Evolutionary conservation across 2,797 vertebrate genomes (phyloP), one percentile per base, ranked within the genome.

Genomic region (Muscicapa striata): DNA sequence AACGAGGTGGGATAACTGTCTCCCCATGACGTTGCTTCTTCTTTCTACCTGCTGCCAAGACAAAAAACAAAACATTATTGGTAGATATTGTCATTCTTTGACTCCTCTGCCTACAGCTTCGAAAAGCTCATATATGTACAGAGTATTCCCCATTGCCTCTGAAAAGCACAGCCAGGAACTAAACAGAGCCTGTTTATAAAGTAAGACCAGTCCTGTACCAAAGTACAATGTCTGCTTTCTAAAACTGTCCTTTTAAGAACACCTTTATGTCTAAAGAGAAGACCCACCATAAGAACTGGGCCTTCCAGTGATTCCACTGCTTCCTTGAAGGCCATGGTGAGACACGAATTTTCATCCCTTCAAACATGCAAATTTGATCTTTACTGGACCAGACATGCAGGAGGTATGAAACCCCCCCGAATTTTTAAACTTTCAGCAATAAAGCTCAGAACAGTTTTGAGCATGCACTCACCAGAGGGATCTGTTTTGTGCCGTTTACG

Each of bases 1-100:
- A 99, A 18, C 99, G 99, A 6, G 99, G 99, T 46, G 99, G 99
- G 94, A 99, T 98, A 83, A 99, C 99, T 0, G 98, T 97, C 97
- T 99, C 99, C 19, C 99, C 99, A 0, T 99, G 99, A 21, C 98
- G 99, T 66, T 99, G 99, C 97, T 99, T 99, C 91, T 99, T 99
- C 97, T 99, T 99, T 86, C 99, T 98, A 57, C 99, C 99, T 93
- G 98, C 98, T 97, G 98, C 98, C 97, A 82, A 70, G 48, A 68
- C 16, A 75, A 55, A 34, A 59, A 40, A 41, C 4, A 48, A 21
- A 13, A 2, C 13, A 13, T 54, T 41, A 13, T 5, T 59, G 9
- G 69, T 36, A 55, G 81, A 49, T 46, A 30, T 29, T 34, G 30
- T 5, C 32, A 41, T 32, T 62, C 40, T 69, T 83, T 40, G 5